Evolutionary conservation across 2,888 invertebrate genomes (phyloP), one percentile per base, ranked within the genome.

Genomic region (Temnothorax ravouxi): DNA sequence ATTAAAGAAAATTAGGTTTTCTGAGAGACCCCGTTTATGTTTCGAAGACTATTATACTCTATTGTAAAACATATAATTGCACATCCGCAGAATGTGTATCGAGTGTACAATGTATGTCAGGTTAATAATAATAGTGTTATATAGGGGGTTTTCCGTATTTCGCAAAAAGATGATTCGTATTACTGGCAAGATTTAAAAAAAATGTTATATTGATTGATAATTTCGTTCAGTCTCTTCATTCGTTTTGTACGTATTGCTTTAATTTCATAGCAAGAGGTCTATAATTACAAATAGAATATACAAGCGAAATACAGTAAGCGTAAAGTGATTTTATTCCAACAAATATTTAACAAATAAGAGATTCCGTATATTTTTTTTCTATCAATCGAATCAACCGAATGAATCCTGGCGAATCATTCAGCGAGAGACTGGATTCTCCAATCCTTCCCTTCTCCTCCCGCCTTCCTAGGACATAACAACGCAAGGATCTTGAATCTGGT

Each of bases 401-500:
- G 44, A 79, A 66, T 69, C 15, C 50, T 44, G 25, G 29, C 59
- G 72, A 67, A 66, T 74, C 64, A 52, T 66, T 59, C 50, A 5
- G 41, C 66, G 54, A 62, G 62, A 77, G 52, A 83, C 62, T 61
- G 66, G 62, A 56, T 80, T 80, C 72, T 59, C 83, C 77, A 38
- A 84, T 81, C 52, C 76, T 72, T 56, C 54, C 54, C 52, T 4
- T 56, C 56, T 21, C n/a, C 47, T 44, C 15, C 72, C 9, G 8
- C 38, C 61, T 8, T 11, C 11, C 34, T 47, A 25, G 69, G 61
- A 87, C n/a, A n/a, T 82, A 86, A 59, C 83, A 81, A 85, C 81
- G 87, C 88, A 79, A 86, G 89, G 89, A 84, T 89, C 86, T 86
- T 56, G 72, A 86, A 84, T 89, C 87, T 84, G 86, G 86, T 86